These are phyloP conservation scores for Enoplosus armatus DNA, from an alignment of 2,797 vertebrate species.

Conservation along the genomic window DNA sequence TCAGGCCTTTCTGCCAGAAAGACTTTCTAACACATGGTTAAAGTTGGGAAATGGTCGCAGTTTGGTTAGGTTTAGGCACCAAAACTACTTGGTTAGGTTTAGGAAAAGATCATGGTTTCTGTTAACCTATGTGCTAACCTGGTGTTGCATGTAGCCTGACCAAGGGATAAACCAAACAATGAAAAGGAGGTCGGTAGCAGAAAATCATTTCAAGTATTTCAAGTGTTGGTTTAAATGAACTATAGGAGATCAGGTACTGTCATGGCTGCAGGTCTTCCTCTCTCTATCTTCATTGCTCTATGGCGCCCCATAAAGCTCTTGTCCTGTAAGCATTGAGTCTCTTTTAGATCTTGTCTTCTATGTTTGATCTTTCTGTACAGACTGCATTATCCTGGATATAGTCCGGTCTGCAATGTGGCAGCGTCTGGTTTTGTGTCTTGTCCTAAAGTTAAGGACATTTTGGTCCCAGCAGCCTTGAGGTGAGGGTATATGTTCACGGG, in stretches of 20 bases:
- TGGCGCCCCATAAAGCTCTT: not conserved
- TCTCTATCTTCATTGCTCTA: not conserved
- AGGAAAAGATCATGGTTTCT: too few relatives aligned
- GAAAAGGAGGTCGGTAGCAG: not conserved
- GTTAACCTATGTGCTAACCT: too few relatives aligned
- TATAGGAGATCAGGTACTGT: not conserved
- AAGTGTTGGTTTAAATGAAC: not conserved
- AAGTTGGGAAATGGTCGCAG: too few relatives aligned
- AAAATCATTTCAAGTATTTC: not conserved
- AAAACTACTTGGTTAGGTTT: too few relatives aligned
- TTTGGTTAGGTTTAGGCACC: too few relatives aligned
- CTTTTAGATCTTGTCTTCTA: conserved; percentile 6
- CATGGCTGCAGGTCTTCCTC: not conserved
- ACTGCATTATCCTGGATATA: conserved; percentile 5
- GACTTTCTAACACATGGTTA: too few relatives aligned
- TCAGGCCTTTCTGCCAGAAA: too few relatives aligned
- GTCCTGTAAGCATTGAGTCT: conserved; percentile 10
- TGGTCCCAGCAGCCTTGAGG: not conserved
- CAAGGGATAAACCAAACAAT: not conserved
- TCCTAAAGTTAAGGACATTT: not conserved
- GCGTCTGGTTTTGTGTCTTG: not conserved
- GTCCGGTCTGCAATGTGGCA: not conserved
- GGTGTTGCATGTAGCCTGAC: not conserved
- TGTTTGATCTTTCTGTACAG: not conserved
- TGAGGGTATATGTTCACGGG: conserved; percentile 20